Base-by-base conservation (phyloP, 2,888 invertebrate genomes). In the Thecophora atra region DNA sequence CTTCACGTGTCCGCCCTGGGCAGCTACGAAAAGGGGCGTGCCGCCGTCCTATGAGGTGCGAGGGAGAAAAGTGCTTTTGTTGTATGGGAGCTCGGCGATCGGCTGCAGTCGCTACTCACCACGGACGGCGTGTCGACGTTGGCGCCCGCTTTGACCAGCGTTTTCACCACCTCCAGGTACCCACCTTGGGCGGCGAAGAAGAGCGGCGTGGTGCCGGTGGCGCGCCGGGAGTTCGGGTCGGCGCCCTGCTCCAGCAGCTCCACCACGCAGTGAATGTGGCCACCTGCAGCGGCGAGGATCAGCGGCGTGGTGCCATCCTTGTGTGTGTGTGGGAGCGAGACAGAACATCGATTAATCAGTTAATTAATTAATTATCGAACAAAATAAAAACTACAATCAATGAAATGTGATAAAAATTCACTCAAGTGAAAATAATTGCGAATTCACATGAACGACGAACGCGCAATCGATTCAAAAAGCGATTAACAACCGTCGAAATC, bases 141-240 rank as follows among this genome's bases (percentile, higher is more conserved):
- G 0, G 94, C 94, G 19, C 94, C 94, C 78, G 92, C 89, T 81
- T 94, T 93, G 72, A 97, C 88, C 78, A 98, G 88, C 76, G 94
- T 87, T 75, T 89, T 88, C 28, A 95, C 94, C 76, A 96, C 91
- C 83, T 97, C 94, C 77, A 94, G 88, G 87, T 92, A 95, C 11
- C 97, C 97, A 77, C 95, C 95, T 87, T 98, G 97, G 21, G 97
- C 94, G 73, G 97, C 96, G 87, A 97, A 97, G 88, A 97, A 97
- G 80, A 98, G 87, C 62, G 97, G 94, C 76, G 94, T 95, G 62
- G 97, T 97, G 74, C 97, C 97, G 72, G 97, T 97, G 92, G 94
- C 90, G 86, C 97, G 89, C 80, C 92, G 91, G 72, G 93, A 92
- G 80, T 92, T 92, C 0, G 96, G 93, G 88, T 97, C 95, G 0